Evolutionary conservation across 2,113 vertebrate genomes (phyloP), one percentile per base, ranked within the genome.

Genomic region (Centropristis striata): DNA sequence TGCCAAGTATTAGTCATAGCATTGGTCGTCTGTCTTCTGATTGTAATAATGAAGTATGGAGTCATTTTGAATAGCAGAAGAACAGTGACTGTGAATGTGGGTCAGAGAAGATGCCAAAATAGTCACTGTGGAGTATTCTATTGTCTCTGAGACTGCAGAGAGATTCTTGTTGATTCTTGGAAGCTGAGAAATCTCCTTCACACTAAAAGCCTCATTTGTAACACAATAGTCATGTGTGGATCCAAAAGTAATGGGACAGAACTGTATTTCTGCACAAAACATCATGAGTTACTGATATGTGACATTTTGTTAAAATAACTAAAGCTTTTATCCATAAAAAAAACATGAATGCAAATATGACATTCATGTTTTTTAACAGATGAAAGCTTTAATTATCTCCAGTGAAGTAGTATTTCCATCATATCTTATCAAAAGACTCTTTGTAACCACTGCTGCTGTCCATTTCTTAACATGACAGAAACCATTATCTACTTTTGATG

Each of bases 1-100:
- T 51, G 13, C 20, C 36, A 44, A 71, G 23, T 28, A 59, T 66
- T 58, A 59, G 42, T 74, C 39, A 55, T 36, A 44, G 10, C 14
- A 57, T 44, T 59, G 51, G 13, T 37, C 58, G 71, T 47, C 25
- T 49, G 5, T 71, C 39, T 21, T 68, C 28, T 51, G 54, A 63
- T 72, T 67, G 16, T 4, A 27, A 32, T 11, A 25, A 28, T 82
- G 36, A 63, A 66, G 65, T 54, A 57, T 63, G 27, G 20, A 20
- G 15, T 27, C 10, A 55, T 50, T 63, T 25, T 51, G 42, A 57
- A 67, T 57, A 41, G 1, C n/a, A 69, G 63, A 54, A 39, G 3
- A 70, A 55, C 15, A 21, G 54, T 44, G n/a, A 16, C 36, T 37
- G n/a, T 23, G 2, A 63, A 64, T 78, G 28, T 59, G 50, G 51